Base-by-base conservation (phyloP, 2,797 vertebrate genomes). In the Danio jaintianensis region DNA sequence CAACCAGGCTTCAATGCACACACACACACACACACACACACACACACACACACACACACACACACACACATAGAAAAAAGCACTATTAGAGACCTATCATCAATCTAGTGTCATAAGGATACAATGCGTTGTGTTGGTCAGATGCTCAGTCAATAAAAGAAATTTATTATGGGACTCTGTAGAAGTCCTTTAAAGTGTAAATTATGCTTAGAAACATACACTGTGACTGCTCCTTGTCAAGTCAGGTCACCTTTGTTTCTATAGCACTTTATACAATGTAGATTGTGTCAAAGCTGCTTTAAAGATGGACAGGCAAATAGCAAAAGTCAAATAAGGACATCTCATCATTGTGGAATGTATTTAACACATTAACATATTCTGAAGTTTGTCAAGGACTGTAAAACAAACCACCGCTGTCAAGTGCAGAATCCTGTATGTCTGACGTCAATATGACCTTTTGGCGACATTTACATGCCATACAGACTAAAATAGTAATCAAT, bases 401-500 rank as follows among this genome's bases (percentile, higher is more conserved):
- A 42, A 56, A 71, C 69, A 71, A 71, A 71, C 69, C 15, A 20
- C 7, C 11, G 8, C 38, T 38, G 22, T 58, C 22, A 47, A 68
- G 3, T 0, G n/a, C 15, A 47, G 55, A 20, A 40, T 40, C 45
- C 45, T 47, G 5, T 7, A 61, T 53, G 8, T 29, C 38, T 50
- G 38, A 74, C 22, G 3, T 50, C 22, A 62, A 20, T 22, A 56
- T 73, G 70, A 73, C 53, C 40, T 73, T 52, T 52, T 52, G 48
- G 52, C 48, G 16, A 20, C 58, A 70, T 63, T 75, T 55, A 75
- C 59, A 83, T 75, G 47, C 50, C 59, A 64, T 11, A 55, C 16
- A 18, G 36, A 71, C 52, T 58, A 53, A 64, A 20, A 69, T 52
- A 58, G 52, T 62, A 59, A 80, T 80, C 72, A 73, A 78, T 63